Evolutionary conservation across 2,113 vertebrate species (phyloP).

Genomic region (Oreochromis aureus): DNA sequence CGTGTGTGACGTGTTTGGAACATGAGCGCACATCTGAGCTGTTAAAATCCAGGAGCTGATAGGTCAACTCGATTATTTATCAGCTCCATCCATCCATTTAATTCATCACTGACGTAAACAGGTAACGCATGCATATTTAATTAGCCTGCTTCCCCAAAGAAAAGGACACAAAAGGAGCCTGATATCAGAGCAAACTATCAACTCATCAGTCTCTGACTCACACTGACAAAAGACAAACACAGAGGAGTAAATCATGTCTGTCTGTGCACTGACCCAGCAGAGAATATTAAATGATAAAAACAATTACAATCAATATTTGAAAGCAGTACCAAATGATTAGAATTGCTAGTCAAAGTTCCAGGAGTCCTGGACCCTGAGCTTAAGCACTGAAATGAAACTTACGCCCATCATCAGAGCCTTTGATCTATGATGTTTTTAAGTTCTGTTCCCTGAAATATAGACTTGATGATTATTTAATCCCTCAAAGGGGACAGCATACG

Average conservation of each 20-base stretch:
- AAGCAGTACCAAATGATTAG: too few relatives aligned
- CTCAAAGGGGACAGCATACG: neutral
- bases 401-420: neutral
- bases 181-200: neutral
- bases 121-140: neutral
- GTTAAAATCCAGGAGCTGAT: neutral
- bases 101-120: fast-evolving
- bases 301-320: too few relatives aligned
- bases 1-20: fast-evolving
- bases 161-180: neutral
- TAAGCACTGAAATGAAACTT: too few relatives aligned
- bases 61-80: neutral
- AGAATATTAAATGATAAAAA: neutral
- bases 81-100: neutral
- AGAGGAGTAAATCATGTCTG: neutral
- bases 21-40: neutral
- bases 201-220: neutral
- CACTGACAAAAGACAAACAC: neutral
- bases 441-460: fast-evolving
- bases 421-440: neutral
- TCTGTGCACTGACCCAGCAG: neutral
- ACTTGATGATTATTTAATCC: neutral
- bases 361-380: too few relatives aligned
- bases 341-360: too few relatives aligned
- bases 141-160: neutral